Percentiles rank a stretch among this genome's conserved stretches.
phyloP scores from a whole-genome alignment of 2,113 vertebrate species.

The Sinocyclocheilus maitianheensis region DNA sequence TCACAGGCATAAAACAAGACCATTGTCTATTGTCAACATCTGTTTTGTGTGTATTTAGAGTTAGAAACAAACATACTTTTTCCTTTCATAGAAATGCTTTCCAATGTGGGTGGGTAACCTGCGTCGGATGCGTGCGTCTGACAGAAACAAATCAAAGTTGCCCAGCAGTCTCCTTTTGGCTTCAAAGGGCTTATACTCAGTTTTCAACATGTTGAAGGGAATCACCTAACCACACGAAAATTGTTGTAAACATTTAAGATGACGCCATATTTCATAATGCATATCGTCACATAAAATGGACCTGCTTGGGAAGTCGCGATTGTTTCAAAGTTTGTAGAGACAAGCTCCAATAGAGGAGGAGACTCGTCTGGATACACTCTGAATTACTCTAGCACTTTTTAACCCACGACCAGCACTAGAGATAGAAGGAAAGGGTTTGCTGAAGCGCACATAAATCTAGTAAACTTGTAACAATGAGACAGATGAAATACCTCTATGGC shows the following conservation, averaged over 20 bases:
- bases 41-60: not conserved
- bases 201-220: slow-evolving; percentile 80
- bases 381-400: slow-evolving; percentile 55
- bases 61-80: slow-evolving; percentile 75
- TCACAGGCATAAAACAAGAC: not conserved
- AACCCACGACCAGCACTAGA: slow-evolving; percentile 52
- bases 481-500: slow-evolving; percentile 79
- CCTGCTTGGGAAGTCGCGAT: not conserved
- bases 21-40: not conserved
- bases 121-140: slow-evolving; percentile 82
- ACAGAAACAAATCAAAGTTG: slow-evolving; percentile 84
- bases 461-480: not conserved
- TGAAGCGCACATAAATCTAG: slow-evolving; percentile 38
- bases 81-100: slow-evolving; percentile 84
- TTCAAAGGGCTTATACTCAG: slow-evolving; percentile 85
- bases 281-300: not conserved
- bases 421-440: slow-evolving; percentile 53
- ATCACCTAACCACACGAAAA: slow-evolving; percentile 76
- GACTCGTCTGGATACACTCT: slow-evolving; percentile 59
- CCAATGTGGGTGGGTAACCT: slow-evolving; percentile 85
- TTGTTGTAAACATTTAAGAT: not conserved
- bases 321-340: slow-evolving; percentile 65
- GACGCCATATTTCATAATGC: not conserved
- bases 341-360: slow-evolving; percentile 48
- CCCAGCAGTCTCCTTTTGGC: slow-evolving; percentile 83